phyloP scores from a whole-genome alignment of 1,140 invertebrate species.

The Varroa destructor region DNA sequence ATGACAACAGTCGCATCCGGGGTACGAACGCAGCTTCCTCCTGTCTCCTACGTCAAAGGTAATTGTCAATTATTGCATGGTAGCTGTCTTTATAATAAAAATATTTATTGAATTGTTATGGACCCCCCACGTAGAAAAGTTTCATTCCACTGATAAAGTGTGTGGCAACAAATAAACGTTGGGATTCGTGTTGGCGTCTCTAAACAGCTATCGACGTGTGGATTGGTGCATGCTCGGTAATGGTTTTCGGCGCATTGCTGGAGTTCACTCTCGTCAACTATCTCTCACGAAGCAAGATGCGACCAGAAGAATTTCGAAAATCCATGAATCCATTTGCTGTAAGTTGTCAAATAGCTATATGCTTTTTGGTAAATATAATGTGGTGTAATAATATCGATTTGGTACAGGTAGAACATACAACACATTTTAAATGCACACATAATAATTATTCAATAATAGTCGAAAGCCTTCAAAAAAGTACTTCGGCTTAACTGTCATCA shows the following conservation, averaged over 20 bases:
- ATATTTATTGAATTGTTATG: too few species aligned
- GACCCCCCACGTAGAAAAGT: too few species aligned
- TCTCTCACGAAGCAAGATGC: constrained; percentile 33
- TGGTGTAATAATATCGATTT: neutral
- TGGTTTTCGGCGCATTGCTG: constrained; percentile 40
- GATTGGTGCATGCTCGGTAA: constrained; percentile 39
- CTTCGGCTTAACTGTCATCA: too few species aligned
- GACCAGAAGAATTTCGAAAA: constrained; percentile 29
- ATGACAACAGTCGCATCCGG: constrained; percentile 39
- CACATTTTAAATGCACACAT: neutral
- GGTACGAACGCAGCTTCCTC: constrained; percentile 37
- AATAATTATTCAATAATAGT: neutral
- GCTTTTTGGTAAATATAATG: neutral
- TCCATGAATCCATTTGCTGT: constrained; percentile 22
- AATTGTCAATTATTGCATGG: neutral
- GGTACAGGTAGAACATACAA: neutral
- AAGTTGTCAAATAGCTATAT: constrained; percentile 7
- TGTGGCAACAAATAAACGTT: too few species aligned
- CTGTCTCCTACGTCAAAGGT: constrained; percentile 39
- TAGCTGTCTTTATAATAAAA: too few species aligned
- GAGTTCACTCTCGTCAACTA: constrained; percentile 41
- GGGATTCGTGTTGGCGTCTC: neutral
- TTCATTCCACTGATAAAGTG: too few species aligned
- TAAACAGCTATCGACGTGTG: constrained; percentile 39
- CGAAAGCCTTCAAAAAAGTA: too few species aligned